Conservation (phyloP, 2,113 vertebrate genomes). For the Calyptommatus sinebrachiatus region DNA sequence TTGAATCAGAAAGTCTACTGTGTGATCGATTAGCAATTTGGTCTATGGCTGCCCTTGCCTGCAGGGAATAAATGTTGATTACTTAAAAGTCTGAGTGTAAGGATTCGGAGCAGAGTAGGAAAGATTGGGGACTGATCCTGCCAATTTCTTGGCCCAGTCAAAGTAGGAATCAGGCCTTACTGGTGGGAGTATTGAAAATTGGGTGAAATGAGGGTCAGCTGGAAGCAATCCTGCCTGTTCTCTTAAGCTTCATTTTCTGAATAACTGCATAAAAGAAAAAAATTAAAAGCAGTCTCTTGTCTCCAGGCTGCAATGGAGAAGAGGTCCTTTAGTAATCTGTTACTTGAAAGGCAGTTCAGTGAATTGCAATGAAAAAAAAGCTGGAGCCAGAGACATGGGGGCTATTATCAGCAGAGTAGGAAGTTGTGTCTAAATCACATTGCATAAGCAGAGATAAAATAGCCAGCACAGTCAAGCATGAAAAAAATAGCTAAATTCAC, state of each 20-base stretch:
- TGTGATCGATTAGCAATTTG: too few relatives aligned
- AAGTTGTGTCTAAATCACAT: constrained; percentile 24
- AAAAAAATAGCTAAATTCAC: constrained; percentile 16
- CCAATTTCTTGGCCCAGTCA: too few relatives aligned
- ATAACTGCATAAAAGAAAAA: constrained; percentile 32
- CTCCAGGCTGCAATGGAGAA: constrained; percentile 17
- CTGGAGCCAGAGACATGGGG: neutral
- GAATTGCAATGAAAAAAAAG: constrained; percentile 21
- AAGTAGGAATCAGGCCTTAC: too few relatives aligned
- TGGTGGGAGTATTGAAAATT: too few relatives aligned
- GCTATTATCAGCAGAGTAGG: constrained; percentile 15
- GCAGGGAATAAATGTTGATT: too few relatives aligned
- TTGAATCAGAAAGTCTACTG: too few relatives aligned
- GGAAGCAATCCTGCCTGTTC: neutral
- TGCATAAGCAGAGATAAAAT: constrained; percentile 33
- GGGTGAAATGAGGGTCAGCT: too few relatives aligned
- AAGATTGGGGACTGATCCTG: too few relatives aligned
- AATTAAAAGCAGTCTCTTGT: neutral
- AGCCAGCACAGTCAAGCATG: constrained; percentile 21
- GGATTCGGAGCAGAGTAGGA: too few relatives aligned
- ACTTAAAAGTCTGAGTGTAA: too few relatives aligned
- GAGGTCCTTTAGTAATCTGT: constrained; percentile 27
- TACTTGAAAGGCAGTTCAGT: constrained; percentile 14
- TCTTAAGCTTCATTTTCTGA: constrained; percentile 12
- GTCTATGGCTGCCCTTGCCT: too few relatives aligned